A percentile compares a stretch with the other conserved stretches of the same genome.
Evolutionary conservation across 2,113 vertebrate genomes (phyloP).

Genomic region (Cygnus atratus): DNA sequence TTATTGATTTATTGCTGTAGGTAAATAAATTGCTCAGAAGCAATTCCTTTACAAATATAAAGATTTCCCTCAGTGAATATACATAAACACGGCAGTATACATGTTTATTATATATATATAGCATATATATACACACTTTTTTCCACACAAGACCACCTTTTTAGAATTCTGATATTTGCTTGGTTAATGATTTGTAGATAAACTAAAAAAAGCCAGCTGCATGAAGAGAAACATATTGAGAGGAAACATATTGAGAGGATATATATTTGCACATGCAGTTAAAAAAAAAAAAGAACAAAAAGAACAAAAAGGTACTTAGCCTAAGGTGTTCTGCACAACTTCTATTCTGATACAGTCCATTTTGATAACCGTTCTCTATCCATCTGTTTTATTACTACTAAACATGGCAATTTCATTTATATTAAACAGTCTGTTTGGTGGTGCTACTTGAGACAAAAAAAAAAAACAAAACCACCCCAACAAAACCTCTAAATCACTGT

Average conservation of each 20-base stretch:
- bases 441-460: not conserved
- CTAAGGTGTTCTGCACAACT: not conserved
- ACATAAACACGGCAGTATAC: not conserved
- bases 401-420: not conserved
- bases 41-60: not conserved
- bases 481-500: not conserved
- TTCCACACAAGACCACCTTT: not conserved
- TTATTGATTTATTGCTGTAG: not conserved
- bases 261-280: not conserved
- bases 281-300: not conserved
- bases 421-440: slow-evolving; percentile 7
- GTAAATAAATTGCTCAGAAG: not conserved
- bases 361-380: not conserved
- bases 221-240: not conserved
- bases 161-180: slow-evolving; percentile 3
- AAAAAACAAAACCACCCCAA: not conserved
- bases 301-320: not conserved
- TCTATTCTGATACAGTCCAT: not conserved
- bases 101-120: not conserved
- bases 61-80: not conserved
- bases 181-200: not conserved
- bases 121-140: not conserved
- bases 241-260: not conserved
- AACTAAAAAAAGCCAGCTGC: not conserved
- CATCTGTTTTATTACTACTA: slow-evolving; percentile 34